Evolutionary conservation across 2,113 vertebrate species (phyloP), one percentile per base, ranked within the genome.

Genomic region (Dissostichus mawsoni): DNA sequence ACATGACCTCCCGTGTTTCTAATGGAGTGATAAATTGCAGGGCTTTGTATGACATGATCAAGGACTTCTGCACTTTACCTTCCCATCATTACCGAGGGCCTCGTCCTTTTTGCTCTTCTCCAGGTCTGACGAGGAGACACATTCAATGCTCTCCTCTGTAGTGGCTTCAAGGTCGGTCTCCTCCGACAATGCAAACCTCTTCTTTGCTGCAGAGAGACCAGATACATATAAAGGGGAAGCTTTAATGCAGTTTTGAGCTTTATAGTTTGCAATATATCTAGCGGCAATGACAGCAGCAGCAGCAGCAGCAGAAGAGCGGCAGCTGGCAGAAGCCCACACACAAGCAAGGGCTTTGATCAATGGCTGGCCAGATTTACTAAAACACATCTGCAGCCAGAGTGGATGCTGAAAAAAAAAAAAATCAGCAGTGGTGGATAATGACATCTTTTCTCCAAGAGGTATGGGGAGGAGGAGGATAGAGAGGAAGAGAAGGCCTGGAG

Each of bases 141-240:
- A 95, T 86, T 95, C 97, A 77, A 94, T 87, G 81, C 93, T 94
- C 74, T 94, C 93, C 85, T 94, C 94, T 53, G 92, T 94, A 8
- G 94, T 92, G 0, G 95, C 97, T 0, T 98, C 97, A 0, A 98
- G 96, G 93, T 98, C 97, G 0, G 96, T 98, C 92, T 97, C 97
- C 52, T 97, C 96, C 0, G 89, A 90, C 89, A 91, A 59, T 4
- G 84, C 86, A 57, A 88, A 79, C 68, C 87, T 90, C 84, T 91
- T 90, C 78, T 89, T 89, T 53, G 84, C 93, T 94, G 92, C 58
- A 20, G 76, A 81, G 70, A 76, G 71, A 84, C 11, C 52, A 76
- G 58, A 77, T 29, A 64, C 23, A 55, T 16, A 25, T 8, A 2
- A 4, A 12, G 2, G 41, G 7, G 9, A 20, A 11, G 6, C 36